phyloP scores from a whole-genome alignment of 2,797 vertebrate genomes.

The Esox masquinongy region DNA sequence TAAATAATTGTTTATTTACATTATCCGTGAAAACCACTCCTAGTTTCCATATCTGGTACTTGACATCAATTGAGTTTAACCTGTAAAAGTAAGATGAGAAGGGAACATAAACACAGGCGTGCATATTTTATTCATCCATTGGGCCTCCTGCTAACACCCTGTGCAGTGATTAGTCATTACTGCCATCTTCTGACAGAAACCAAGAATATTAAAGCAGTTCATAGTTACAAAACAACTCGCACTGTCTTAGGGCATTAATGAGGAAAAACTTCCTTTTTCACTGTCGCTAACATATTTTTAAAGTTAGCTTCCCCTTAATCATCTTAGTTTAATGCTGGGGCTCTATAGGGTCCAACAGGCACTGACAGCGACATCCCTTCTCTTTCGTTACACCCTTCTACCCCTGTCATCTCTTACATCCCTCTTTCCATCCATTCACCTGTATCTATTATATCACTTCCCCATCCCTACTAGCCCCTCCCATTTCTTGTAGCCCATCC shows the following conservation, averaged over 20 bases:
- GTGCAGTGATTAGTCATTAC: slow-evolving; percentile 8
- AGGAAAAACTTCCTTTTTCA: background rate
- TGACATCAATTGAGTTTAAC: slow-evolving; percentile 91
- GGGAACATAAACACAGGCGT: background rate
- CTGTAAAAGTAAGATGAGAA: slow-evolving; percentile 58
- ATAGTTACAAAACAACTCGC: background rate
- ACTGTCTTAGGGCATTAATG: background rate
- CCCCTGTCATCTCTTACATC: background rate
- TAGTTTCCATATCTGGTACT: slow-evolving; percentile 98
- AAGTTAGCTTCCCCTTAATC: background rate
- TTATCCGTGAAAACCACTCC: slow-evolving; percentile 97
- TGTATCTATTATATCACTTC: background rate
- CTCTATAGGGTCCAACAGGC: background rate
- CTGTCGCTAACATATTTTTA: background rate
- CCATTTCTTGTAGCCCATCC: background rate
- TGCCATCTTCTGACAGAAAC: slow-evolving; percentile 24
- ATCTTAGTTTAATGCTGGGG: background rate
- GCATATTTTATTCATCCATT: background rate
- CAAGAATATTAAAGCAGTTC: no score
- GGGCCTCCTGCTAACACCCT: background rate
- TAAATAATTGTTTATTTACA: slow-evolving; percentile 70
- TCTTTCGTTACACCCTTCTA: background rate
- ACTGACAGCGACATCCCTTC: background rate
- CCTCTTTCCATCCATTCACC: background rate
- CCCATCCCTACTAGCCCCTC: background rate